A percentile compares a stretch with the other conserved stretches of the same genome.
These are phyloP conservation scores for Cavia porcellus DNA, from an alignment of 2,113 vertebrate species.

Conservation along the genomic window DNA sequence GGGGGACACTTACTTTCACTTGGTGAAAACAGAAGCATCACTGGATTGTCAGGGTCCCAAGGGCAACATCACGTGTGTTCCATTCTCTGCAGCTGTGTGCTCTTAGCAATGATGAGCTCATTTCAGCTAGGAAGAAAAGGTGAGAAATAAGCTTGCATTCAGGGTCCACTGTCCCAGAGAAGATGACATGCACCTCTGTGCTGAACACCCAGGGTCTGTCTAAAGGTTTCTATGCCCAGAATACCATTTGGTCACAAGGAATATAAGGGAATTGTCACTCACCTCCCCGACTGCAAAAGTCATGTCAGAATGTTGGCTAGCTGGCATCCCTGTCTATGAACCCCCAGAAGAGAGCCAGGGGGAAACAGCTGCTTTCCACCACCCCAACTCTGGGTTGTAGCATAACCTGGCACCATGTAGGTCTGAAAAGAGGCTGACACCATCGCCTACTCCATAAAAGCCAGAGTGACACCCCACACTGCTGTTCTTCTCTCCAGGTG, in stretches of 20 bases:
- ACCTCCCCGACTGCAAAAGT: neutral
- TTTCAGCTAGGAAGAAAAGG: neutral
- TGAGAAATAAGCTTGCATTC: neutral
- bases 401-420: neutral
- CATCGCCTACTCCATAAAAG: too few relatives aligned
- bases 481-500: neutral
- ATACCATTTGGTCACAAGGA: neutral
- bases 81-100: neutral
- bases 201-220: fast-evolving
- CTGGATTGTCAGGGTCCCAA: neutral
- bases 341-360: neutral
- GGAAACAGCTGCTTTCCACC: neutral
- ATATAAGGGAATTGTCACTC: neutral
- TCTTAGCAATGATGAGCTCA: neutral
- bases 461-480: fast-evolving
- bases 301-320: neutral
- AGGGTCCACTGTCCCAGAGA: neutral
- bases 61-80: fast-evolving
- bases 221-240: neutral
- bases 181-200: neutral
- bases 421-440: neutral
- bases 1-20: neutral
- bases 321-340: neutral
- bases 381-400: neutral
- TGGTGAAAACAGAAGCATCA: fast-evolving